Conservation (phyloP, 2,113 vertebrate genomes). For the Chauna torquata region DNA sequence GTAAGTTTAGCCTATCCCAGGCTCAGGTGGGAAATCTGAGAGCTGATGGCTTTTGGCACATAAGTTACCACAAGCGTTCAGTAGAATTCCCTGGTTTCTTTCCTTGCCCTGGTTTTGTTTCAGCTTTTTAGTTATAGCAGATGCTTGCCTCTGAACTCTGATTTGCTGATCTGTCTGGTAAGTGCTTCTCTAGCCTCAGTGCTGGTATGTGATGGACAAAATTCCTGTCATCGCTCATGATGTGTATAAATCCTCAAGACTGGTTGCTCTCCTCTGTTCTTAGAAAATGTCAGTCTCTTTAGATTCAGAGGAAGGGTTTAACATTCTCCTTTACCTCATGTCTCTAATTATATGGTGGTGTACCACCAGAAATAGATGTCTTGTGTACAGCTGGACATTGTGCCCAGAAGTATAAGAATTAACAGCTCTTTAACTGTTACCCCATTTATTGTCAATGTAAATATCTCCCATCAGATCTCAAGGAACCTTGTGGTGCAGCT, state of each 20-base stretch:
- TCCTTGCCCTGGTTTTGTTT: background rate
- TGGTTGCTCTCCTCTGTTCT: background rate
- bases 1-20: background rate
- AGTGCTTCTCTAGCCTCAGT: background rate
- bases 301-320: background rate
- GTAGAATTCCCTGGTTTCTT: background rate
- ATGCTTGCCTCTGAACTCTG: background rate
- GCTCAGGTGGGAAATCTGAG: background rate
- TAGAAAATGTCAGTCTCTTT: background rate
- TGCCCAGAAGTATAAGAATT: conserved; percentile 1
- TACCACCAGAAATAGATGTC: background rate
- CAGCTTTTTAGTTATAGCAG: background rate
- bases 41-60: background rate
- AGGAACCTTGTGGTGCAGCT: background rate
- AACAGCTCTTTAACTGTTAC: background rate
- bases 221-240: background rate
- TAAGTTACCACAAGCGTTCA: background rate
- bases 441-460: background rate
- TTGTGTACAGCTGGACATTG: conserved; percentile 18
- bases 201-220: background rate
- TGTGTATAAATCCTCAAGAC: background rate
- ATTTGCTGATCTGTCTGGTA: background rate
- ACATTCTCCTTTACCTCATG: background rate
- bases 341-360: background rate
- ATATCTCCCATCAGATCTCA: background rate